Evolutionary conservation across 30 jellyfish, hydroid and myxozoan genomes (phyloP).

Genomic region (Hydractinia echinata): DNA sequence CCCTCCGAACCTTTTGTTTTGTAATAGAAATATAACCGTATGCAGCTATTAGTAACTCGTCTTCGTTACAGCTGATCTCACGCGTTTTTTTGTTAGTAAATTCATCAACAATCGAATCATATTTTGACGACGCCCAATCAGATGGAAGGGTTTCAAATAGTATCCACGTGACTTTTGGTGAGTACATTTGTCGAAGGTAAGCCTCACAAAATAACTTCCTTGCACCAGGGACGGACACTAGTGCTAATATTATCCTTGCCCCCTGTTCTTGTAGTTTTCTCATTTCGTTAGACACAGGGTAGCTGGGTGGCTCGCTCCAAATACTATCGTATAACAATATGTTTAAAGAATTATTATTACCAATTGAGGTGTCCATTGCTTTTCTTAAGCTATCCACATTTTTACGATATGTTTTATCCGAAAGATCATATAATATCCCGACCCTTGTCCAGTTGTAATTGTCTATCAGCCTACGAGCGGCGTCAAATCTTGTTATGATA

Average conservation of each 20-base stretch:
- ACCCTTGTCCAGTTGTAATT: constrained; percentile 27
- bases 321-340: constrained; percentile 9
- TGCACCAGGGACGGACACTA: constrained; percentile 29
- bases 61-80: constrained; percentile 28
- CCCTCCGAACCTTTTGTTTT: constrained; percentile 27
- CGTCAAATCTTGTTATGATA: constrained; percentile 4
- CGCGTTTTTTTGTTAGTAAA: not conserved
- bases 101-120: not conserved
- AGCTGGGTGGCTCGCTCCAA: constrained; percentile 33
- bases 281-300: constrained; percentile 18
- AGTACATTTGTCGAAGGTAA: constrained; percentile 23
- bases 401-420: constrained; percentile 24
- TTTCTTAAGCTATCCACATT: constrained; percentile 9
- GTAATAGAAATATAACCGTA: constrained; percentile 29
- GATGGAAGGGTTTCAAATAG: constrained; percentile 27
- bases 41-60: constrained; percentile 24
- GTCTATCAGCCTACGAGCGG: constrained; percentile 4
- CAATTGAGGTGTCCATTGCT: not conserved
- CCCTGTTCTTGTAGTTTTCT: constrained; percentile 28
- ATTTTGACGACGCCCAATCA: constrained; percentile 39
- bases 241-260: constrained; percentile 24
- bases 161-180: constrained; percentile 41
- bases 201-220: constrained; percentile 42
- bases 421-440: constrained; percentile 16
- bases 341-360: not conserved